Percentiles rank a stretch among this genome's conserved stretches.
These are phyloP conservation scores for Meandrina meandrites DNA, from an alignment of 92 coral and sea anemone species.

Conservation along the genomic window DNA sequence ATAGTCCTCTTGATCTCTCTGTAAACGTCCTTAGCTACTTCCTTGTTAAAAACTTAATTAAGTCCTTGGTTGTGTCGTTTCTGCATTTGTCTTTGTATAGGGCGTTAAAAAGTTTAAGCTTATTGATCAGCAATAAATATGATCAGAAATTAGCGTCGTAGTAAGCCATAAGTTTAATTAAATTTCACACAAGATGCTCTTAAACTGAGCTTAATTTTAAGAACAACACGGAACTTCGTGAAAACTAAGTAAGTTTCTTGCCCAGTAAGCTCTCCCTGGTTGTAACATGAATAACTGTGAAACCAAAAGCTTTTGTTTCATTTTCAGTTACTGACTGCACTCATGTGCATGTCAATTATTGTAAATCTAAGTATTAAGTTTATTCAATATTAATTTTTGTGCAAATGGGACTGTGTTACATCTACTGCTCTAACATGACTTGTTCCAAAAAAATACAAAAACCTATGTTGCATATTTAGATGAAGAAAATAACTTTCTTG, in stretches of 20 bases:
- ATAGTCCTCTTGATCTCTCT: not conserved
- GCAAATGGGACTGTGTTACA: not conserved
- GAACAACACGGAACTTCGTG: not conserved
- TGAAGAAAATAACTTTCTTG: too few relatives aligned
- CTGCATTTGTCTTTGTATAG: not conserved
- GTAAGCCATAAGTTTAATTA: not conserved
- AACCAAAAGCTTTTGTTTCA: not conserved
- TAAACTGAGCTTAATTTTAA: not conserved
- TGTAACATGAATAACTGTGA: not conserved
- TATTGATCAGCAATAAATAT: not conserved
- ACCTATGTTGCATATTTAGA: too few relatives aligned
- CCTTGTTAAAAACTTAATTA: not conserved
- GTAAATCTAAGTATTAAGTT: not conserved
- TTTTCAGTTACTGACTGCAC: constrained; percentile 8
- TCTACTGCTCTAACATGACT: too few relatives aligned
- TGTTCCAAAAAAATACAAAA: too few relatives aligned
- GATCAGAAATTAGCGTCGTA: not conserved
- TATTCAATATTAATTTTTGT: constrained; percentile 3
- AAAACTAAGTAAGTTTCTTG: not conserved
- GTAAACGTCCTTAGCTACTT: not conserved
- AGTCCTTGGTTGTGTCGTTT: not conserved
- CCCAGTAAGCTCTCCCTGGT: not conserved
- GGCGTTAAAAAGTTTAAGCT: not conserved
- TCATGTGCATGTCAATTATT: not conserved
- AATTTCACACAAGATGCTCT: not conserved